Conservation (phyloP, 2,113 vertebrate species). For the Cettia cetti region DNA sequence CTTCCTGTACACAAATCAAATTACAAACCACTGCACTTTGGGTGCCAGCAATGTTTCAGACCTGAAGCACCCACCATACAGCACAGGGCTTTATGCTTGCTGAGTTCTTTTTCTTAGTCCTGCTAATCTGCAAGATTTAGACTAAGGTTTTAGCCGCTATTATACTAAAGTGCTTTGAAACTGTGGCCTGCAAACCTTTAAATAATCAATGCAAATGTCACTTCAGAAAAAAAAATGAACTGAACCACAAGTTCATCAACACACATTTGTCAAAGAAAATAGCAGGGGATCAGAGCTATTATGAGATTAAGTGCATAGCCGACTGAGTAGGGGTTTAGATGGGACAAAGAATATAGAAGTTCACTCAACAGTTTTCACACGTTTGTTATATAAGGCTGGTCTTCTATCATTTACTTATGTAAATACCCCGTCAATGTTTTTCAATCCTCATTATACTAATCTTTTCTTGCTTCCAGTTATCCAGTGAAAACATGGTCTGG, state of each 20-base stretch:
- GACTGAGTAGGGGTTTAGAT: slow-evolving; percentile 78
- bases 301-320: slow-evolving; percentile 84
- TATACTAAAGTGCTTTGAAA: slow-evolving; percentile 65
- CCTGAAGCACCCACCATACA: slow-evolving; percentile 13
- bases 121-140: slow-evolving; percentile 43
- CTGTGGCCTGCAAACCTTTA: slow-evolving; percentile 62
- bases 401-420: slow-evolving; percentile 62
- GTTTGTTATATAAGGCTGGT: slow-evolving; percentile 68
- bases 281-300: slow-evolving; percentile 81
- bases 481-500: not conserved
- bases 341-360: slow-evolving; percentile 78
- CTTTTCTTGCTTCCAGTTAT: slow-evolving; percentile 20
- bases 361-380: slow-evolving; percentile 79
- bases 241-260: slow-evolving; percentile 78
- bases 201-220: slow-evolving; percentile 69
- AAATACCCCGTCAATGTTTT: slow-evolving; percentile 53
- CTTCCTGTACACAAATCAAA: not conserved
- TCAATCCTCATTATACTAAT: slow-evolving; percentile 45
- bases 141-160: slow-evolving; percentile 64
- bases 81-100: not conserved
- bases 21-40: not conserved
- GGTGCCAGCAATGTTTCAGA: slow-evolving; percentile 12
- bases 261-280: slow-evolving; percentile 83
- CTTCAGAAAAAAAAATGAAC: slow-evolving; percentile 57
- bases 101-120: slow-evolving; percentile 13